Conservation (phyloP, 2,113 vertebrate genomes). For the Sylvietta virens region DNA sequence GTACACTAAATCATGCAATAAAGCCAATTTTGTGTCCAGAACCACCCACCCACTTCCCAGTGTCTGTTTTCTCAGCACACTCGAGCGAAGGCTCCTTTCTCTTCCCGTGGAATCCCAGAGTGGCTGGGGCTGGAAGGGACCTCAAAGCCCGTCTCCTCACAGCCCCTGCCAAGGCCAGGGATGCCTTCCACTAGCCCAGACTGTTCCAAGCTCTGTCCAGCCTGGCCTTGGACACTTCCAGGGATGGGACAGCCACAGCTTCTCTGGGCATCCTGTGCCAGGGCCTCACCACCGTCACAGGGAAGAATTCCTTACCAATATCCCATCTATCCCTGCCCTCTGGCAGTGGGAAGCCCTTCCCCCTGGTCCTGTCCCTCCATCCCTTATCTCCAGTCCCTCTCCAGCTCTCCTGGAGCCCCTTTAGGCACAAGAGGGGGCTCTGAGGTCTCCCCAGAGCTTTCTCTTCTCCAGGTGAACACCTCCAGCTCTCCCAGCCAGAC, state of each 20-base stretch:
- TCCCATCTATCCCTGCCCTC: background rate
- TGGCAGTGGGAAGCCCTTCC: background rate
- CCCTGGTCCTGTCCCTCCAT: background rate
- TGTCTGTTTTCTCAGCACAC: background rate
- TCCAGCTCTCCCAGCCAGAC: background rate
- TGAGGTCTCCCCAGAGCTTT: background rate
- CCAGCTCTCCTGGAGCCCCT: background rate
- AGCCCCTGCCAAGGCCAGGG: background rate
- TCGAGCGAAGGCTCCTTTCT: accelerated
- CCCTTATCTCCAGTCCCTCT: accelerated
- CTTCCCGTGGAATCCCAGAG: background rate
- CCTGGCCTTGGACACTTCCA: background rate
- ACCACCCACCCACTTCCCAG: background rate
- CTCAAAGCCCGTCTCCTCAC: background rate
- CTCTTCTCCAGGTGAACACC: background rate
- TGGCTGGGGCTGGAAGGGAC: background rate
- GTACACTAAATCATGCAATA: conserved; percentile 29
- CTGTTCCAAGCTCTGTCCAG: background rate
- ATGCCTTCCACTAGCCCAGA: background rate
- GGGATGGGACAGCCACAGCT: background rate
- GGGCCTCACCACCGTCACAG: accelerated
- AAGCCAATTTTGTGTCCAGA: background rate
- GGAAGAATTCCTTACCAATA: accelerated
- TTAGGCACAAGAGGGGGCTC: background rate
- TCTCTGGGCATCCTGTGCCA: background rate